These are phyloP conservation scores for Drosophila vallismaia DNA, from an alignment of 2,888 invertebrate genomes.

Conservation along the genomic window DNA sequence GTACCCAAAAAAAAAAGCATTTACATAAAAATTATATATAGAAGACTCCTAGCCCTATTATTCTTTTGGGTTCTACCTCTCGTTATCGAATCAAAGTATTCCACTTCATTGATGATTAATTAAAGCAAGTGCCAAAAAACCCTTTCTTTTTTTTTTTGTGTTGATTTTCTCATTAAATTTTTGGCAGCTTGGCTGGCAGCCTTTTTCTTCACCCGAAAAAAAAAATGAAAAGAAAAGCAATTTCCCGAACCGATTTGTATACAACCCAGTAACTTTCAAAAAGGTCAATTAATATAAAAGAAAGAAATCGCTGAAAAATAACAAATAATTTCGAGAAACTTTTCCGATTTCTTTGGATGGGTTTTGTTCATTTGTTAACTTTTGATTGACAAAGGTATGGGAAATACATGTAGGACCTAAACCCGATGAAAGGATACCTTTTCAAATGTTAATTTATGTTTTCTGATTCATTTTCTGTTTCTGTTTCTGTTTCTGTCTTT, in stretches of 20 bases:
- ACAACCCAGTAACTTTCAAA: slow-evolving; percentile 11
- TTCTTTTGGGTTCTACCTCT: background rate
- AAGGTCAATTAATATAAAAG: slow-evolving; percentile 47
- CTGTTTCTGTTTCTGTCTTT: background rate
- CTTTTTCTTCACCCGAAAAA: background rate
- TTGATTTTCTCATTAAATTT: slow-evolving; percentile 40
- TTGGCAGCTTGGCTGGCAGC: slow-evolving; percentile 13
- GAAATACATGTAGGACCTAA: background rate
- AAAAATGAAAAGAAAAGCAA: slow-evolving; percentile 10
- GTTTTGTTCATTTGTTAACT: slow-evolving; percentile 41
- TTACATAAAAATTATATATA: slow-evolving; percentile 5
- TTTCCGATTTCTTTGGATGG: too few species aligned
- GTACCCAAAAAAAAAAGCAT: slow-evolving; percentile 20
- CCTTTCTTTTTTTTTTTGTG: background rate
- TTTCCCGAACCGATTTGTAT: slow-evolving; percentile 45
- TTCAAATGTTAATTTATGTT: background rate
- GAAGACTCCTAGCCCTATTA: background rate
- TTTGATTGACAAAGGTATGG: slow-evolving; percentile 39
- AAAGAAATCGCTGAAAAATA: background rate
- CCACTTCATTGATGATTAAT: slow-evolving; percentile 13
- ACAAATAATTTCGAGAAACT: slow-evolving; percentile 16
- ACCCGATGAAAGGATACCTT: background rate
- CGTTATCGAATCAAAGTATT: slow-evolving; percentile 3
- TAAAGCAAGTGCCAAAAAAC: slow-evolving; percentile 8
- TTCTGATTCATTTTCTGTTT: background rate